These are phyloP conservation scores for Chiloscyllium punctatum DNA, from an alignment of 2,797 vertebrate genomes.

Conservation along the genomic window DNA sequence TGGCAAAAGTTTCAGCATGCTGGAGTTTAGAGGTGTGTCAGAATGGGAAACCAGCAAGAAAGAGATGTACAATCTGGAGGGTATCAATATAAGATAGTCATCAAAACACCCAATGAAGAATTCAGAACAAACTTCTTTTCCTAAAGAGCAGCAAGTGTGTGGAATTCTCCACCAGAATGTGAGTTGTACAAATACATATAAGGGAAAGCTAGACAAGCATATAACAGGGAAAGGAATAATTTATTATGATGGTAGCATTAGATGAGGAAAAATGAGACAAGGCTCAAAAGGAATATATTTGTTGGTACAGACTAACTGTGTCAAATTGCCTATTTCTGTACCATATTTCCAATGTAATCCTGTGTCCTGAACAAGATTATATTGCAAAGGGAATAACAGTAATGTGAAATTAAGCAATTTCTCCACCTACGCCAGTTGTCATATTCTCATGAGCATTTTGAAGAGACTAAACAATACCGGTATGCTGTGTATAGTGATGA, in stretches of 20 bases:
- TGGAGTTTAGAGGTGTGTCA: neutral
- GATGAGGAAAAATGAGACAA: neutral
- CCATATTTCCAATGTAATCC: neutral
- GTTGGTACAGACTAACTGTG: neutral
- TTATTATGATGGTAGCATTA: neutral
- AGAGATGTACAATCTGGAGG: neutral
- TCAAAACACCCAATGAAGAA: neutral
- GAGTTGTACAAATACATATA: neutral
- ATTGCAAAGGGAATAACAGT: neutral
- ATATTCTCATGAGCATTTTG: conserved; percentile 76
- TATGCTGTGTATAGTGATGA: conserved; percentile 76
- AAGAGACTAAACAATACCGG: conserved; percentile 86
- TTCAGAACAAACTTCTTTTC: neutral
- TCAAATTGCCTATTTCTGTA: neutral
- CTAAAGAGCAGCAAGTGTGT: neutral
- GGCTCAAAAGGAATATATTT: neutral
- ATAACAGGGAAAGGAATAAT: neutral
- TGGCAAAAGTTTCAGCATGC: neutral
- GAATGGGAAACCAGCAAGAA: neutral
- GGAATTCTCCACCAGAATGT: neutral
- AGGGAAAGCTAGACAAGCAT: neutral
- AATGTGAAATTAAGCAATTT: conserved; percentile 51
- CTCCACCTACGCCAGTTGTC: conserved; percentile 72
- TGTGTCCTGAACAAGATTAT: neutral
- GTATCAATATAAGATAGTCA: neutral